phyloP scores from a whole-genome alignment of 2,113 vertebrate species.

The Stictonetta naevosa region DNA sequence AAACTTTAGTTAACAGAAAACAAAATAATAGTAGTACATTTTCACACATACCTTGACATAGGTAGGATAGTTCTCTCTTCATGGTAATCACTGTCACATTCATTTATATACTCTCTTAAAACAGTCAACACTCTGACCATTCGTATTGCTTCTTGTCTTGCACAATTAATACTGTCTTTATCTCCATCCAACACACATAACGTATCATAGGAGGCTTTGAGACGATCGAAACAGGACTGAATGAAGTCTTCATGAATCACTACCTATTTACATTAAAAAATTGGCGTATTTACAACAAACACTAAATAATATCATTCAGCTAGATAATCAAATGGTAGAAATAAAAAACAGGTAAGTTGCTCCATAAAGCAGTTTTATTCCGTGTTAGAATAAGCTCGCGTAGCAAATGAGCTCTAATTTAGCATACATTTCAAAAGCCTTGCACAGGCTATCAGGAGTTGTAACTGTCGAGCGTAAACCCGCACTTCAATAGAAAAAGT shows the following conservation, averaged over 20 bases:
- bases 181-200: slow-evolving; percentile 97
- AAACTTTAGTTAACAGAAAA: background rate
- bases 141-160: slow-evolving; percentile 96
- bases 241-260: slow-evolving; percentile 99
- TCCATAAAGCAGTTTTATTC: background rate
- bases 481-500: background rate
- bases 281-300: slow-evolving; percentile 8
- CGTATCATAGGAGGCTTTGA: slow-evolving; percentile 97
- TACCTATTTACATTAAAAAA: slow-evolving; percentile 81
- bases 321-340: background rate
- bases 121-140: slow-evolving; percentile 99
- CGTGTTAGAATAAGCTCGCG: background rate
- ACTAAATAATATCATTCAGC: background rate
- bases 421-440: background rate
- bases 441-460: background rate
- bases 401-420: background rate
- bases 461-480: background rate
- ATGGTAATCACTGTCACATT: slow-evolving; percentile 99
- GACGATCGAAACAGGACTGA: slow-evolving; percentile 98
- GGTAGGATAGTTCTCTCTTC: slow-evolving; percentile 98
- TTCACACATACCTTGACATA: slow-evolving; percentile 92
- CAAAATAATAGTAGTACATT: background rate
- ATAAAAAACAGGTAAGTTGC: background rate
- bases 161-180: slow-evolving; percentile 99
- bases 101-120: slow-evolving; percentile 96